phyloP scores from a whole-genome alignment of 1,140 invertebrate species.

The Tetraneura akinire region DNA sequence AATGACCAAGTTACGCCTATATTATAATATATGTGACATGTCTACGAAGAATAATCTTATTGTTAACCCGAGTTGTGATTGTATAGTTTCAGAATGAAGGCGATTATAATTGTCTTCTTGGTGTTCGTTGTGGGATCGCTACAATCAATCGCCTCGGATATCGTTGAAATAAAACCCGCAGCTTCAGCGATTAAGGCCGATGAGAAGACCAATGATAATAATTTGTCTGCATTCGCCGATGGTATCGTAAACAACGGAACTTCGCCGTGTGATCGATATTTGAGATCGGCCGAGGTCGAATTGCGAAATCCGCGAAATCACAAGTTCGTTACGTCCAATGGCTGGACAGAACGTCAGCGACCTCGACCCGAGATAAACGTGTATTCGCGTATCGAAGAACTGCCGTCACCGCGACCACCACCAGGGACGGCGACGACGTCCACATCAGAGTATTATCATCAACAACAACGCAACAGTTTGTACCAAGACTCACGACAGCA shows the following conservation, averaged over 20 bases:
- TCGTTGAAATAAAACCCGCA: neutral
- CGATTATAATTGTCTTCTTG: neutral
- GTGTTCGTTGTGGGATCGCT: neutral
- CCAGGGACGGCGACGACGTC: neutral
- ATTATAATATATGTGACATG: no score
- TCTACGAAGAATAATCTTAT: no score
- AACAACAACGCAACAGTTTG: neutral
- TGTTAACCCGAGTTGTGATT: no score
- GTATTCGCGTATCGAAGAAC: slow-evolving; percentile 24
- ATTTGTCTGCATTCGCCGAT: no score
- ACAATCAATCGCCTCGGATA: neutral
- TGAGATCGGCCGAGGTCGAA: slow-evolving; percentile 1
- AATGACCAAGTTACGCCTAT: no score
- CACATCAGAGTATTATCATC: neutral
- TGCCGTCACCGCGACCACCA: neutral
- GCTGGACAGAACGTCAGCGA: slow-evolving; percentile 38
- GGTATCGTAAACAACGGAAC: neutral
- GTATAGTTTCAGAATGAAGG: neutral
- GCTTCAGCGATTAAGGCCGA: neutral
- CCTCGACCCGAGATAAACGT: slow-evolving; percentile 37
- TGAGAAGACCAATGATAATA: neutral
- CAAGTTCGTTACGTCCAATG: slow-evolving; percentile 40
- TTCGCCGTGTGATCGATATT: slow-evolving; percentile 17
- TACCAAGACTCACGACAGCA: slow-evolving; percentile 16
- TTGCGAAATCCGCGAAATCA: slow-evolving; percentile 34